A percentile compares a stretch with the other conserved stretches of the same genome.
phyloP scores from a whole-genome alignment of 1,140 invertebrate genomes.

The Laupala kohalensis region DNA sequence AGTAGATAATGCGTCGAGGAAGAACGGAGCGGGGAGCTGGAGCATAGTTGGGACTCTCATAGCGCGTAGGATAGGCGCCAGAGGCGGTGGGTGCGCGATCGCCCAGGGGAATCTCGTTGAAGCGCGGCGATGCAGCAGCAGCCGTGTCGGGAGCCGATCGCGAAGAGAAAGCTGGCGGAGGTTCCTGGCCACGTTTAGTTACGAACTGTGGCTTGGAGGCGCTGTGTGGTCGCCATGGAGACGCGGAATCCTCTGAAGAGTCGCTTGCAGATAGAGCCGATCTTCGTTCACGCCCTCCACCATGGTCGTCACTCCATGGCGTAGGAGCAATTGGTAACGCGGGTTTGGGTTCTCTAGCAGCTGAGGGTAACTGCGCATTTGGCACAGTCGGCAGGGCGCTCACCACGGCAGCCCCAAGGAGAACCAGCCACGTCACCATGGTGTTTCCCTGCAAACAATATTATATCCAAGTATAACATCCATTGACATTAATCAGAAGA shows the following conservation, averaged over 20 bases:
- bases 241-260: not conserved
- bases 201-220: conserved; percentile 6
- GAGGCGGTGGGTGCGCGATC: not conserved
- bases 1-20: conserved; percentile 33
- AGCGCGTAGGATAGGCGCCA: not conserved
- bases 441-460: too few relatives aligned
- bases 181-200: not conserved
- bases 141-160: not conserved
- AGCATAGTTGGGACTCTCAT: not conserved
- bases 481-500: too few relatives aligned
- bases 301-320: not conserved
- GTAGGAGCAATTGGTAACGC: not conserved
- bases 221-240: not conserved
- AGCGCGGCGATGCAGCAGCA: not conserved
- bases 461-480: too few relatives aligned
- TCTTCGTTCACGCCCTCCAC: too few relatives aligned
- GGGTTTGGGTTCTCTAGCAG: not conserved
- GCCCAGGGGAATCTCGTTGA: conserved; percentile 7
- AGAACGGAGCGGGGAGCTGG: conserved; percentile 3
- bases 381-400: not conserved
- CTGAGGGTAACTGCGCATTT: too few relatives aligned
- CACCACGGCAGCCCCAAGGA: not conserved
- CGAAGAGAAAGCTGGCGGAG: not conserved
- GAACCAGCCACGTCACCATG: not conserved
- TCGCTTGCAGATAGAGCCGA: not conserved